Evolutionary conservation across 2,888 invertebrate genomes (phyloP).

Genomic region (Callinectes sapidus): DNA sequence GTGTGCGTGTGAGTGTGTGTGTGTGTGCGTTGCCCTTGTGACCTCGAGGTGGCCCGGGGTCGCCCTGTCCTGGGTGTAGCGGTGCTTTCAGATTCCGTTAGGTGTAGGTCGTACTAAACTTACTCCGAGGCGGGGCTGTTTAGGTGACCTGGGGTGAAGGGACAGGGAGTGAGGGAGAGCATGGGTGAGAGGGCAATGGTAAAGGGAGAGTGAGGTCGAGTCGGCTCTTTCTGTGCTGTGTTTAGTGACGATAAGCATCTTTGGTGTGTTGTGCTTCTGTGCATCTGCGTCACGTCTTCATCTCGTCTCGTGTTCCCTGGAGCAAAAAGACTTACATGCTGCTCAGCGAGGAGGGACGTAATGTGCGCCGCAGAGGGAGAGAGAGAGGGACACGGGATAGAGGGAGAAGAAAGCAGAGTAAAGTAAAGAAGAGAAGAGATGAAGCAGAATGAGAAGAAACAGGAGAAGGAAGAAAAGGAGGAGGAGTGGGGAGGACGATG

Average conservation of each 20-base stretch:
- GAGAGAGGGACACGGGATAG: neutral
- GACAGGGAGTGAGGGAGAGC: neutral
- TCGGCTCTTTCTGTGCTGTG: conserved; percentile 11
- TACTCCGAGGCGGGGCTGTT: neutral
- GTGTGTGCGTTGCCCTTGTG: conserved; percentile 15
- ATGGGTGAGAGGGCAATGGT: neutral
- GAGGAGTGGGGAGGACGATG: neutral
- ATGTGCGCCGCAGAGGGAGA: too few species aligned
- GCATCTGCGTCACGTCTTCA: neutral
- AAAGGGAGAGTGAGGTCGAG: neutral
- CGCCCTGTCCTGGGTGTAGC: conserved; percentile 25
- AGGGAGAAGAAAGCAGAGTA: neutral
- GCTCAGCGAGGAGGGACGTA: too few species aligned
- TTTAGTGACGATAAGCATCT: conserved; percentile 21
- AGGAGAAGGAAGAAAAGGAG: neutral
- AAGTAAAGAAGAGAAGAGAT: neutral
- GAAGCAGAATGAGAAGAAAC: neutral
- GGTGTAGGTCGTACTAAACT: neutral
- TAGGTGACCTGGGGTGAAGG: neutral
- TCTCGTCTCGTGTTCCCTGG: neutral
- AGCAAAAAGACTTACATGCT: neutral
- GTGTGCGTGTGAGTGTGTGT: conserved; percentile 22
- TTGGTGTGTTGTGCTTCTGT: neutral
- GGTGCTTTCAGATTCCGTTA: conserved; percentile 8
- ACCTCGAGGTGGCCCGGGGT: neutral